Percentiles rank a stretch among this genome's conserved stretches.
These are phyloP conservation scores for Drosophila ananassae DNA, from an alignment of 1,140 invertebrate genomes.

Conservation along the genomic window DNA sequence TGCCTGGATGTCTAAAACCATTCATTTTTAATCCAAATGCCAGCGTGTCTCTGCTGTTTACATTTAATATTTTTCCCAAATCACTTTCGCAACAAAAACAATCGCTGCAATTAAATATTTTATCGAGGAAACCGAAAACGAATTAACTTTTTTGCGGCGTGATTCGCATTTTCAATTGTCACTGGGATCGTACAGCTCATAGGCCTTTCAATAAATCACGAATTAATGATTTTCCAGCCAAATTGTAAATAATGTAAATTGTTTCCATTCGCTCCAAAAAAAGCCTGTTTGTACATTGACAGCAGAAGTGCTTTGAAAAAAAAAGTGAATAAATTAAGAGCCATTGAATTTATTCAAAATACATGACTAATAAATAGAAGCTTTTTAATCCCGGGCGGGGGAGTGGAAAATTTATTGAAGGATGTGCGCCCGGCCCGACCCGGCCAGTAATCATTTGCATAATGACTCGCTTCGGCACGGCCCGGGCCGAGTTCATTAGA, in stretches of 20 bases:
- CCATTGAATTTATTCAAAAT: constrained; percentile 37
- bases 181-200: constrained; percentile 1
- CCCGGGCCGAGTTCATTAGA: constrained; percentile 35
- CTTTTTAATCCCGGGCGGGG: not conserved
- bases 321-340: constrained; percentile 15
- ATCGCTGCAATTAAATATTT: constrained; percentile 46
- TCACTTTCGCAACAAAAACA: constrained; percentile 3
- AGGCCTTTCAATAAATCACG: constrained; percentile 37
- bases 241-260: constrained; percentile 25
- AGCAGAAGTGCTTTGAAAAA: constrained; percentile 14
- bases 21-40: not conserved
- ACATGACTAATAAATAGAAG: constrained; percentile 17
- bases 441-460: constrained; percentile 32
- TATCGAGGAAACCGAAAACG: constrained; percentile 26
- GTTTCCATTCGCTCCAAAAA: too few relatives aligned
- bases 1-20: not conserved
- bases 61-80: not conserved
- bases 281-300: constrained; percentile 4
- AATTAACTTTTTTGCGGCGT: constrained; percentile 40
- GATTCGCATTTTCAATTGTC: constrained; percentile 37
- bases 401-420: constrained; percentile 54
- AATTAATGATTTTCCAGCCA: constrained; percentile 23
- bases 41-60: too few relatives aligned
- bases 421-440: constrained; percentile 13
- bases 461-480: constrained; percentile 29